phyloP scores from a whole-genome alignment of 2,797 vertebrate genomes.

The Mormyrops attenuatus region DNA sequence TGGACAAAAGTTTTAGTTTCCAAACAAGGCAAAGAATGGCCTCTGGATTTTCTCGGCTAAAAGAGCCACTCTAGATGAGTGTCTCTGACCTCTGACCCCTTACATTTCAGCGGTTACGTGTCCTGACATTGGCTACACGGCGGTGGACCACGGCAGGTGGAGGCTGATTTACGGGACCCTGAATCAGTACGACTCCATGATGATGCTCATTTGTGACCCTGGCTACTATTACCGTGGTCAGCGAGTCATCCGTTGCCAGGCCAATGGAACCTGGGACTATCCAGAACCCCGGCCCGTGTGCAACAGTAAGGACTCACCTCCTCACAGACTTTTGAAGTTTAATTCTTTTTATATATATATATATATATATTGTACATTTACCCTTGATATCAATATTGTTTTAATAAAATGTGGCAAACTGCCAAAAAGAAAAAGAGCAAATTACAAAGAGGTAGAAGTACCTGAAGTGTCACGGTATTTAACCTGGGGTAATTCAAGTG shows the following conservation, averaged over 20 bases:
- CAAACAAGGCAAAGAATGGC: neutral
- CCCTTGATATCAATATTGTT: neutral
- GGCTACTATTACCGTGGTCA: constrained; percentile 93
- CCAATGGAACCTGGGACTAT: constrained; percentile 86
- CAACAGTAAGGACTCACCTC: constrained; percentile 69
- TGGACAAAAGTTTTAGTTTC: neutral
- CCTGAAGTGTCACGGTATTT: neutral
- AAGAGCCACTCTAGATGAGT: neutral
- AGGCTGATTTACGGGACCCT: constrained; percentile 89
- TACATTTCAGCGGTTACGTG: constrained; percentile 75
- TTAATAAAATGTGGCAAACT: neutral
- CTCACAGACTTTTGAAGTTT: neutral
- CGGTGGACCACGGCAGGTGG: constrained; percentile 90
- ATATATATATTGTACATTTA: neutral
- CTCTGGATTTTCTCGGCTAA: neutral
- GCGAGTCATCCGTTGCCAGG: constrained; percentile 84
- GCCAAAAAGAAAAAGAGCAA: neutral
- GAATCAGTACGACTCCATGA: constrained; percentile 86
- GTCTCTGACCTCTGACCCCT: constrained; percentile 20
- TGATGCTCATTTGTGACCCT: constrained; percentile 93
- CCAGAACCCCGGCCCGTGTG: constrained; percentile 80
- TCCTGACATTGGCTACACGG: constrained; percentile 77
- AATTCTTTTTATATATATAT: too few species aligned
- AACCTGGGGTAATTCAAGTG: neutral
- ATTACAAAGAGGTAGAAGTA: neutral